Evolutionary conservation across 2,113 vertebrate genomes (phyloP).

Genomic region (Chaenocephalus aceratus): DNA sequence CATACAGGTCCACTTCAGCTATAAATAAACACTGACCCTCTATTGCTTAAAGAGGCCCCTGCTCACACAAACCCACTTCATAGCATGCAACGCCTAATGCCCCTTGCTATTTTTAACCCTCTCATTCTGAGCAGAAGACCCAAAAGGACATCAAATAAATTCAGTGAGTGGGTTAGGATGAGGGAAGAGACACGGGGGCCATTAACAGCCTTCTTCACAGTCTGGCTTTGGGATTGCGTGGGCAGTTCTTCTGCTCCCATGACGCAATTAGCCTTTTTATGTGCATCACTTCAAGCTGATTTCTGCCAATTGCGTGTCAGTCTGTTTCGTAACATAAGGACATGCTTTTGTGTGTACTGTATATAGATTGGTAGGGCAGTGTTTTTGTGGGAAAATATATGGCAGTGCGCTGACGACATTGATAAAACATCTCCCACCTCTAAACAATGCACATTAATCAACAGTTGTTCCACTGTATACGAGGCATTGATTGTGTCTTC

Average conservation of each 20-base stretch:
- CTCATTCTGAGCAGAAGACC: slow-evolving; percentile 51
- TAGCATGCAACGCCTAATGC: slow-evolving; percentile 1
- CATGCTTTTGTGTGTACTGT: slow-evolving; percentile 21
- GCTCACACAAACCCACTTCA: slow-evolving; percentile 53
- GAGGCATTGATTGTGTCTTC: slow-evolving; percentile 33
- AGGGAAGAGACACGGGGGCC: slow-evolving; percentile 58
- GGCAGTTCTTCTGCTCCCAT: slow-evolving; percentile 74
- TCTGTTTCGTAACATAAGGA: slow-evolving; percentile 22
- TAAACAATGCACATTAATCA: slow-evolving; percentile 31
- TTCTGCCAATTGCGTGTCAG: slow-evolving; percentile 50
- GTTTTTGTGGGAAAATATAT: slow-evolving; percentile 19
- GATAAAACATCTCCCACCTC: neutral
- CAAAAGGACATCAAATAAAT: slow-evolving; percentile 67
- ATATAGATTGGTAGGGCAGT: slow-evolving; percentile 13
- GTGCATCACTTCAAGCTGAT: slow-evolving; percentile 66
- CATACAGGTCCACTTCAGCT: slow-evolving; percentile 65
- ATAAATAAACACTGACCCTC: slow-evolving; percentile 64
- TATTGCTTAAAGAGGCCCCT: slow-evolving; percentile 48
- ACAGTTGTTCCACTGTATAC: slow-evolving; percentile 9
- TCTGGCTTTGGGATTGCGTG: slow-evolving; percentile 73
- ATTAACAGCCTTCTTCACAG: slow-evolving; percentile 72
- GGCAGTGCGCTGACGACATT: neutral
- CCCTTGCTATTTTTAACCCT: slow-evolving; percentile 74
- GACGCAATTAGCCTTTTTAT: slow-evolving; percentile 78
- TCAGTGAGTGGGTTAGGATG: slow-evolving; percentile 49